A percentile compares a stretch with the other conserved stretches of the same genome.
Conservation (phyloP, 2,797 vertebrate species). For the Rhabdomys pumilio region DNA sequence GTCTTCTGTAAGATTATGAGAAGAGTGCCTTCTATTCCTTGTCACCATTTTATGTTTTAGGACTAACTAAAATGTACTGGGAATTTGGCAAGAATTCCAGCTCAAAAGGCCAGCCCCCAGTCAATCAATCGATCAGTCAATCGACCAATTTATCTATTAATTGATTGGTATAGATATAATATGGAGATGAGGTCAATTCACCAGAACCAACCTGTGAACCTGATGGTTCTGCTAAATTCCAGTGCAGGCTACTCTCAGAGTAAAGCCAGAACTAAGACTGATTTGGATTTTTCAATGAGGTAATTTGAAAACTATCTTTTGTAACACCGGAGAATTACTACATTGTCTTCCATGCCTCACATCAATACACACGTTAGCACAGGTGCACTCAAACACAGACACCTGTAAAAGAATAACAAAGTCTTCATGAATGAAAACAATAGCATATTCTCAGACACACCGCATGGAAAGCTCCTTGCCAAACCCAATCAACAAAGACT, state of each 20-base stretch:
- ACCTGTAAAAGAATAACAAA: not conserved
- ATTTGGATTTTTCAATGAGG: slow-evolving; percentile 17
- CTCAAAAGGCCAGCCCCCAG: not conserved
- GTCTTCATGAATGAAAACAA: not conserved
- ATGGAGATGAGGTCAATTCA: slow-evolving; percentile 12
- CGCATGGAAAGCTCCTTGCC: slow-evolving; percentile 8
- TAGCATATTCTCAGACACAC: not conserved
- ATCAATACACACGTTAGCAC: not conserved
- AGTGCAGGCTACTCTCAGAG: not conserved
- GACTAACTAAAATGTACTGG: not conserved
- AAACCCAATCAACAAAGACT: slow-evolving; percentile 9
- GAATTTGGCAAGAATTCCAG: not conserved
- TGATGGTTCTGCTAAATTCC: slow-evolving; percentile 33
- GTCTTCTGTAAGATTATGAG: not conserved
- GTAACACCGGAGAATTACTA: not conserved
- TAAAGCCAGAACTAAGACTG: slow-evolving; percentile 13
- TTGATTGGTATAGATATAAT: not conserved
- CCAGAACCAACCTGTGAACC: slow-evolving; percentile 5
- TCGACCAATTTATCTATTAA: not conserved
- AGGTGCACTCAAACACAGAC: not conserved
- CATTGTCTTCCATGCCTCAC: not conserved
- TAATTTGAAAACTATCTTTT: slow-evolving; percentile 46
- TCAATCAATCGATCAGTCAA: not conserved
- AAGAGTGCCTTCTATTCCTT: not conserved
- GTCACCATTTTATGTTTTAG: slow-evolving; percentile 43